Evolutionary conservation across 2,113 vertebrate genomes (phyloP), one percentile per base, ranked within the genome.

Genomic region (Macquaria australasica): DNA sequence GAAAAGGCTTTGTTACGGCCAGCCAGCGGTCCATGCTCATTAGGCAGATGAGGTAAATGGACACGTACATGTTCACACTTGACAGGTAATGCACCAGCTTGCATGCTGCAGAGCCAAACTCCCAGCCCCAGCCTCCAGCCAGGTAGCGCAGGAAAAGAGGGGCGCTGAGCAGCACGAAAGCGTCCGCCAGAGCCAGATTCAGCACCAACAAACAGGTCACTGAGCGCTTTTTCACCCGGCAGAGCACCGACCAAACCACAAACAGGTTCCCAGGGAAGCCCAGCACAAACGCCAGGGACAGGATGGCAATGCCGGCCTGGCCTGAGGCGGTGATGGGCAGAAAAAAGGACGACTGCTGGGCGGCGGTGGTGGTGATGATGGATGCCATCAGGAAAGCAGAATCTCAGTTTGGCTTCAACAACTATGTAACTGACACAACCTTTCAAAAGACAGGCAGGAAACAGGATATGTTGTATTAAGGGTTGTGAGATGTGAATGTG

Each of bases 1-100:
- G 25, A 62, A 97, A 97, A 4, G 97, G 97, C 45, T 91, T 94
- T 0, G 91, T 91, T 58, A 97, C 96, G 0, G 97, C 97, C 56
- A 98, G 83, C 94, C 96, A 97, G 80, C 97, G 97, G 92, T 98
- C 97, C 90, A 96, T 88, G 81, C 97, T 98, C 96, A 98, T 97
- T 92, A 97, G 92, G 59, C 92, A 93, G 90, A 97, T 97, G 84
- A 98, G 95, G 92, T 97, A 96, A 79, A 98, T 97, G 86, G 97
- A 98, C 84, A 96, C 96, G 10, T 97, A 97, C 97, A 98, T 98
- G 91, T 97, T 97, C 81, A 97, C 95, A 0, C 73, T 95, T 4
- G 95, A 97, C 76, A 97, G 79, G 84, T 98, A 98, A 83, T 97
- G 96, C 74, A 97, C 92, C 6, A 88, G 93, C 82, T 97, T 98